A percentile compares a stretch with the other conserved stretches of the same genome.
Evolutionary conservation across 2,797 vertebrate genomes (phyloP).

Genomic region (Semotilus atromaculatus): DNA sequence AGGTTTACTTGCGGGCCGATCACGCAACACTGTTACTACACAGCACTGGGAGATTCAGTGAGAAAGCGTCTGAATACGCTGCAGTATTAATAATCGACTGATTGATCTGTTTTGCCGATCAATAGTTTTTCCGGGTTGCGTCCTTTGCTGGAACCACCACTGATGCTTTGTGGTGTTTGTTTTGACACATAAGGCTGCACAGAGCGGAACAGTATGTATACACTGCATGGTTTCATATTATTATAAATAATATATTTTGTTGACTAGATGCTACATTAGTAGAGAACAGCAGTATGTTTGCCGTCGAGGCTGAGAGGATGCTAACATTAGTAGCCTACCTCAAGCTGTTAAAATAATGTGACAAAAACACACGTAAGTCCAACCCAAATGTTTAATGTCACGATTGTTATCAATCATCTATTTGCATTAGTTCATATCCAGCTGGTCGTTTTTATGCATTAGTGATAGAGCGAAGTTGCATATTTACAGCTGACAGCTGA

Average conservation of each 20-base stretch:
- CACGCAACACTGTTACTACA: too few species aligned
- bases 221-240: background rate
- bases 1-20: too few species aligned
- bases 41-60: too few species aligned
- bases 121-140: background rate
- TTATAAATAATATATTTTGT: background rate
- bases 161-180: background rate
- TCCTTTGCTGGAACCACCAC: background rate
- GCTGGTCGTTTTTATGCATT: too few species aligned
- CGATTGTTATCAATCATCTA: background rate
- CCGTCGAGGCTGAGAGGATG: background rate
- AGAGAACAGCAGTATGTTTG: background rate
- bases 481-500: too few species aligned
- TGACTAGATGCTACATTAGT: background rate
- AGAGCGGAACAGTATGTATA: background rate
- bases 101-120: background rate
- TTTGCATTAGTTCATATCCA: too few species aligned
- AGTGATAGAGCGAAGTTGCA: too few species aligned
- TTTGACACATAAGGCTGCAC: background rate
- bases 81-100: background rate
- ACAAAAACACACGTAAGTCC: background rate
- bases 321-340: background rate
- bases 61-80: too few species aligned
- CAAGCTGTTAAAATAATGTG: background rate
- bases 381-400: background rate